These are phyloP conservation scores for Anoncus sp. DNA, from an alignment of 2,888 invertebrate species.

Conservation along the genomic window DNA sequence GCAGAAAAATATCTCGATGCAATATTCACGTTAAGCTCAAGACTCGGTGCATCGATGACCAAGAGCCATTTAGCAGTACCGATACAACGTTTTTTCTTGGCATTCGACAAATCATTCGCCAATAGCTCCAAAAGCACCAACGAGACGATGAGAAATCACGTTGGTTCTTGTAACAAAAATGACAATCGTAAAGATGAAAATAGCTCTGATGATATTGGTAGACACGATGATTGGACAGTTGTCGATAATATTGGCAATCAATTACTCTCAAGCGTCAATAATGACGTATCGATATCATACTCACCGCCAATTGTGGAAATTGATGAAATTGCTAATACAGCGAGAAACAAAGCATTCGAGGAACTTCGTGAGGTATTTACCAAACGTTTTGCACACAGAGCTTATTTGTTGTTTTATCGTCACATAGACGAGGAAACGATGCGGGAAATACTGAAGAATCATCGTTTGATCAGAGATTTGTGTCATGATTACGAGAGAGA, in stretches of 20 bases:
- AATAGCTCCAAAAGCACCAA: constrained; percentile 37
- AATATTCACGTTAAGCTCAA: constrained; percentile 90
- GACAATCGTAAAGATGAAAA: constrained; percentile 59
- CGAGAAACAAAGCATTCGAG: constrained; percentile 86
- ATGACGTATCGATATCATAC: constrained; percentile 86
- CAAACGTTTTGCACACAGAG: constrained; percentile 92
- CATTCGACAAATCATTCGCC: constrained; percentile 90
- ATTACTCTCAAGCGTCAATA: constrained; percentile 70
- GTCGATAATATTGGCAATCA: constrained; percentile 56
- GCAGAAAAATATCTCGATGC: constrained; percentile 93
- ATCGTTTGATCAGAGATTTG: constrained; percentile 90
- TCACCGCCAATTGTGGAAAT: constrained; percentile 84
- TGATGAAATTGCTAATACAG: constrained; percentile 74
- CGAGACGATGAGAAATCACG: constrained; percentile 38
- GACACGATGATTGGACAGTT: constrained; percentile 57
- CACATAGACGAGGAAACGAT: constrained; percentile 89
- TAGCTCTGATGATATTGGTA: constrained; percentile 26
- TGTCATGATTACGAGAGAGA: constrained; percentile 90
- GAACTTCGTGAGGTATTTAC: constrained; percentile 94
- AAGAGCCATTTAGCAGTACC: constrained; percentile 89
- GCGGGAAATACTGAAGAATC: constrained; percentile 90
- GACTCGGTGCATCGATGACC: constrained; percentile 92
- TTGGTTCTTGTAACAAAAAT: constrained; percentile 54
- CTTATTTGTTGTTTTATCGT: constrained; percentile 91
- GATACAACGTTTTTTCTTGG: constrained; percentile 89